Base-by-base conservation (phyloP, 2,888 invertebrate species). In the Idaea dimidiata region DNA sequence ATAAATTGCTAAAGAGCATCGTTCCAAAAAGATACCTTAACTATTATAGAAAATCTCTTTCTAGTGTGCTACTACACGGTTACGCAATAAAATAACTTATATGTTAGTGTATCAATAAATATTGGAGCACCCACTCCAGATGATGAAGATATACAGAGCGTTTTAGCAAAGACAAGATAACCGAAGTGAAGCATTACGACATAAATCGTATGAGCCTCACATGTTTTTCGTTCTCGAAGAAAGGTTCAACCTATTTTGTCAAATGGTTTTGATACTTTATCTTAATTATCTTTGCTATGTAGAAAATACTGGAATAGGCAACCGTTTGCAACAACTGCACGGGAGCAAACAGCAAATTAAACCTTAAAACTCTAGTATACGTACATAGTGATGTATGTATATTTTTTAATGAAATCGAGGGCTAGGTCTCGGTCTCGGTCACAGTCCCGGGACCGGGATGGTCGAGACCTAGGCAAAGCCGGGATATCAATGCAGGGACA, bases 111-210 rank as follows among this genome's bases (percentile, higher is more conserved):
- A 14, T 14, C 43, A 43, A 43, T 43, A 14, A 43, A 43, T 43
- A 43, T 43, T 43, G 43, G 43, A 43, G 43, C 43, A 43, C 43
- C 43, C 43, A 43, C 43, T 43, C 43, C 43, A 6, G 8, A 43
- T 68, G 70, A 72, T 72, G 71, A 70, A 72, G 69, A 71, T 67
- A 71, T 71, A 71, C 65, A 61, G 66, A 65, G 62, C 71, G 64
- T 67, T 68, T 71, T 69, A 69, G 61, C 64, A 60, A 63, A 61
- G 65, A 69, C 68, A 66, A 16, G 33, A 32, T 63, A 61, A 60
- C 62, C 62, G 59, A 16, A n/a, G 14, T 0, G 33, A n/a, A 18
- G 67, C 62, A 68, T 69, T 65, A 69, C 70, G 66, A 65, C 70
- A 67, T 72, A 72, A 70, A 70, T 70, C 68, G 68, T 71, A 66